phyloP scores from a whole-genome alignment of 2,113 vertebrate species.

The Tragelaphus imberbis region DNA sequence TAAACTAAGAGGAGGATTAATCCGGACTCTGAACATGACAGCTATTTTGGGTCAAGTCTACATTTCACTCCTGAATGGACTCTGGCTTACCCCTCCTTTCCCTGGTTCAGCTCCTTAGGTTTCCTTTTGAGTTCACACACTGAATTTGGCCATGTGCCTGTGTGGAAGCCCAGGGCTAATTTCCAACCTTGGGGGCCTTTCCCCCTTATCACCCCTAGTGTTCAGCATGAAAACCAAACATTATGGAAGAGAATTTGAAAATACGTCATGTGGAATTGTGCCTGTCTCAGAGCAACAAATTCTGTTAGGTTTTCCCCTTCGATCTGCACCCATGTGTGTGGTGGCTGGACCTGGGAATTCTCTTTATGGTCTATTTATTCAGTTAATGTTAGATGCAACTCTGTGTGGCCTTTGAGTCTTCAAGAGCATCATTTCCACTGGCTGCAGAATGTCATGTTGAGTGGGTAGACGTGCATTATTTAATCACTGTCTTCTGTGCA shows the following conservation, averaged over 20 bases:
- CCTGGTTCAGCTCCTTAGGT: not conserved
- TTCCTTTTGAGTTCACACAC: not conserved
- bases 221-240: slow-evolving; percentile 23
- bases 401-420: slow-evolving; percentile 50
- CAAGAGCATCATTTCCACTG: slow-evolving; percentile 47
- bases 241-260: slow-evolving; percentile 32
- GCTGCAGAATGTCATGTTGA: slow-evolving; percentile 47
- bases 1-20: slow-evolving; percentile 62
- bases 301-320: not conserved
- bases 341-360: slow-evolving; percentile 4
- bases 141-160: not conserved
- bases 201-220: not conserved
- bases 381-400: slow-evolving; percentile 53
- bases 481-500: slow-evolving; percentile 61
- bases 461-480: slow-evolving; percentile 54
- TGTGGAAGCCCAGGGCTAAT: not conserved
- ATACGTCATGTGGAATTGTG: not conserved
- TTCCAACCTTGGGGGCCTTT: not conserved
- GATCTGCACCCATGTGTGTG: not conserved
- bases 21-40: slow-evolving; percentile 25
- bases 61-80: slow-evolving; percentile 53
- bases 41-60: slow-evolving; percentile 56
- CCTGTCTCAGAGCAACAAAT: not conserved
- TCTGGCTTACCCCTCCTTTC: slow-evolving; percentile 13
- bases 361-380: slow-evolving; percentile 58